Evolutionary conservation across 2,888 invertebrate genomes (phyloP).

Genomic region (Acutogordius australiensis): DNA sequence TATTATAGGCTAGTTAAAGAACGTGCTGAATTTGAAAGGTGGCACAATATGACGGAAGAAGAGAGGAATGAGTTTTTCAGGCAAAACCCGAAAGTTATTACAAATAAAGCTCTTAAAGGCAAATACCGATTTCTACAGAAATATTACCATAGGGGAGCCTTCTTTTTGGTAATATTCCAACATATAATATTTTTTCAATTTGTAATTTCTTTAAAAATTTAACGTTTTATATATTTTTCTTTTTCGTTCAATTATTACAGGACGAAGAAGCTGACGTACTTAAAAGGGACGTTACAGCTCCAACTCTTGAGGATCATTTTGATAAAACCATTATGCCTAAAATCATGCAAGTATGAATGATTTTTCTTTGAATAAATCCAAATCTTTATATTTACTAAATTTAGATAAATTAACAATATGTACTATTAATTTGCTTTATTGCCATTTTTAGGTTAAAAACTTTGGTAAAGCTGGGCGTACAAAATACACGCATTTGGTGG

Average conservation of each 20-base stretch:
- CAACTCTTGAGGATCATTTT: conserved; percentile 92
- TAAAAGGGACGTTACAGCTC: conserved; percentile 68
- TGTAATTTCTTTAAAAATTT: not conserved
- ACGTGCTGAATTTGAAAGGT: conserved; percentile 50
- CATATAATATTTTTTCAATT: not conserved
- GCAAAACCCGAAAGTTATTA: conserved; percentile 59
- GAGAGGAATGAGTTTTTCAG: conserved; percentile 61
- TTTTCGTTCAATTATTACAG: conserved; percentile 23
- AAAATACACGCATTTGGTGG: conserved; percentile 91
- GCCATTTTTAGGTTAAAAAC: conserved; percentile 46
- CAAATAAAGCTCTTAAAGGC: conserved; percentile 76
- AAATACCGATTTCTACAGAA: conserved; percentile 99
- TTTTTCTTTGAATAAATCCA: too few species aligned
- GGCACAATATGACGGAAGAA: conserved; percentile 78
- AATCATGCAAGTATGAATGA: conserved; percentile 54
- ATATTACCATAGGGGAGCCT: conserved; percentile 94
- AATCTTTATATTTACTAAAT: too few species aligned
- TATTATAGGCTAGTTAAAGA: conserved; percentile 27
- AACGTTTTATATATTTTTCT: conserved; percentile 12
- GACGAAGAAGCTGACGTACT: conserved; percentile 63
- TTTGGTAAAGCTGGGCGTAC: conserved; percentile 93
- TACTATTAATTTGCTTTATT: not conserved
- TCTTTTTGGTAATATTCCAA: conserved; percentile 51
- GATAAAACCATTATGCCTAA: conserved; percentile 92
- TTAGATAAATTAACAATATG: not conserved